Conservation (phyloP, 2,797 vertebrate species). For the Hoplostethus mediterraneus region DNA sequence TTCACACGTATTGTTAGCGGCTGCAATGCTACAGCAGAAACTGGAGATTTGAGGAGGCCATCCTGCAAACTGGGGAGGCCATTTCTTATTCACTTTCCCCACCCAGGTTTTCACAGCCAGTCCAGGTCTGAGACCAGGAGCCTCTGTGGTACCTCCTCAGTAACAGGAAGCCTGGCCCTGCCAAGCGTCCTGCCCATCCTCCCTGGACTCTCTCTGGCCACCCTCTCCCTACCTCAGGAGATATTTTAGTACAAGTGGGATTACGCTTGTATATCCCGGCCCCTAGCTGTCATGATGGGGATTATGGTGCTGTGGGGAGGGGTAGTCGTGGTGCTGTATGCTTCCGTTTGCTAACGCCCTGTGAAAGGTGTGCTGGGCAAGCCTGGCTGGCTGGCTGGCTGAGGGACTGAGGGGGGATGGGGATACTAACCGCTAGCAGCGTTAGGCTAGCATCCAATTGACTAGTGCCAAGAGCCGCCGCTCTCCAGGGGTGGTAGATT, state of each 20-base stretch:
- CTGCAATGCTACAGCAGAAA: conserved; percentile 13
- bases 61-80: conserved; percentile 44
- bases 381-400: conserved; percentile 21
- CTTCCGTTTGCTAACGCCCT: conserved; percentile 56
- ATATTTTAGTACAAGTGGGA: conserved; percentile 77
- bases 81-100: conserved; percentile 55
- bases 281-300: conserved; percentile 72
- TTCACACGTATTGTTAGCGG: background rate
- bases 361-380: conserved; percentile 62
- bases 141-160: conserved; percentile 28
- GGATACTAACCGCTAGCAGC: background rate
- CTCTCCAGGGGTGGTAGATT: conserved; percentile 51
- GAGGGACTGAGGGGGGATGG: conserved; percentile 5
- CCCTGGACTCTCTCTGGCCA: conserved; percentile 29
- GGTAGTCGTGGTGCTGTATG: conserved; percentile 62
- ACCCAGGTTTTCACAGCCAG: conserved; percentile 34
- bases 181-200: conserved; percentile 42
- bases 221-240: conserved; percentile 65
- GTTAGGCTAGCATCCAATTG: conserved; percentile 31
- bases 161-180: conserved; percentile 19
- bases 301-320: conserved; percentile 71
- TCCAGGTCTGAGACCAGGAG: conserved; percentile 49
- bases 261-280: conserved; percentile 77
- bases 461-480: conserved; percentile 26
- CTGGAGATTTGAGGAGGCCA: conserved; percentile 23